Conservation (phyloP, 2,113 vertebrate species). For the Plestiodon gilberti region DNA sequence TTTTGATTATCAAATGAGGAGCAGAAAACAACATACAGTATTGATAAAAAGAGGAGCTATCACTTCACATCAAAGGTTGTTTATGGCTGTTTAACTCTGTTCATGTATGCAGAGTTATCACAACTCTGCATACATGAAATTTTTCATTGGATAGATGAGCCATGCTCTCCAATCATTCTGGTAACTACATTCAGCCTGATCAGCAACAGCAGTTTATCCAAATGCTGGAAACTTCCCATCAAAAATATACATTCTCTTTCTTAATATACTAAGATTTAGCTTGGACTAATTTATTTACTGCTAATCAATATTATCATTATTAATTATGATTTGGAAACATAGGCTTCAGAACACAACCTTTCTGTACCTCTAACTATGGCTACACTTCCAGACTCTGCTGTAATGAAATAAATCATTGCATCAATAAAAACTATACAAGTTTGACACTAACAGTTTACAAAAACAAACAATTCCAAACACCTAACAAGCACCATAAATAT, state of each 20-base stretch:
- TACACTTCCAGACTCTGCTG: conserved; percentile 49
- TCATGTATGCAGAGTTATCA: not conserved
- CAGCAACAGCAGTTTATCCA: not conserved
- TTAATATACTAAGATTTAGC: conserved; percentile 31
- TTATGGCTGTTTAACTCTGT: not conserved
- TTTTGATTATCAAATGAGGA: not conserved
- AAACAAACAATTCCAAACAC: conserved; percentile 65
- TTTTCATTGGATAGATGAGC: not conserved
- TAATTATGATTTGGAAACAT: conserved; percentile 40
- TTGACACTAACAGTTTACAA: conserved; percentile 66
- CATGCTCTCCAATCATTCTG: not conserved
- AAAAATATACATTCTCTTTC: not conserved
- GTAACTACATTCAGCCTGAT: not conserved
- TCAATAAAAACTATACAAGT: conserved; percentile 70
- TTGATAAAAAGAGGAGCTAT: not conserved
- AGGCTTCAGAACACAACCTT: conserved; percentile 26
- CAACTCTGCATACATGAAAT: too few relatives aligned
- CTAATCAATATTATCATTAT: conserved; percentile 32
- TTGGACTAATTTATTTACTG: conserved; percentile 27
- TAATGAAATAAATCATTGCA: conserved; percentile 70
- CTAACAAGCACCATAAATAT: conserved; percentile 65
- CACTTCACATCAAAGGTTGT: not conserved
- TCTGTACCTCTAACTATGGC: conserved; percentile 36
- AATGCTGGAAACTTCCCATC: conserved; percentile 14
- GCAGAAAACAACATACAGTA: not conserved